Conservation (phyloP, 2,797 vertebrate species). For the Coregonus ussuriensis region DNA sequence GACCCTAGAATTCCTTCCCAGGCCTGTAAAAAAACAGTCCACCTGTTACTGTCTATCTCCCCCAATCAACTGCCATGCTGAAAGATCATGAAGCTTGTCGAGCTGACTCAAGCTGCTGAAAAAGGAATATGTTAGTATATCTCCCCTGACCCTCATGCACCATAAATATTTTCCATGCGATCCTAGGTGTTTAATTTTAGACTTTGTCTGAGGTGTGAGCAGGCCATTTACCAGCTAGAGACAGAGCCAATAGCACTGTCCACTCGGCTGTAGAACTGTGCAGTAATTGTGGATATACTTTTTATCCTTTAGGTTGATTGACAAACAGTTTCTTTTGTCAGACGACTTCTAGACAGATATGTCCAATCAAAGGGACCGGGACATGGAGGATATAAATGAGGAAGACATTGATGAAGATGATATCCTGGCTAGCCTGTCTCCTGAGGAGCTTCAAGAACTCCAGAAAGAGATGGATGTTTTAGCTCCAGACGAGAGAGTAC, state of each 20-base stretch:
- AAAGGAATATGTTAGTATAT: slow-evolving; percentile 71
- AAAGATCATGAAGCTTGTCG: slow-evolving; percentile 65
- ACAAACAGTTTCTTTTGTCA: slow-evolving; percentile 16
- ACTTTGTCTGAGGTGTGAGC: slow-evolving; percentile 52
- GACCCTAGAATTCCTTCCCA: slow-evolving; percentile 14
- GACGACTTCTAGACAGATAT: slow-evolving; percentile 47
- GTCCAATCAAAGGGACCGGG: slow-evolving; percentile 61
- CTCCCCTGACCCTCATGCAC: slow-evolving; percentile 53
- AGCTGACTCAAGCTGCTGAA: slow-evolving; percentile 73
- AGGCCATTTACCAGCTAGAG: slow-evolving; percentile 41
- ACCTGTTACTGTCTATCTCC: slow-evolving; percentile 74
- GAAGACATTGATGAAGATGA: slow-evolving; percentile 93
- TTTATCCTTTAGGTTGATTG: slow-evolving; percentile 12
- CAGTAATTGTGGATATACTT: slow-evolving; percentile 8
- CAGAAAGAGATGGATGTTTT: slow-evolving; percentile 95
- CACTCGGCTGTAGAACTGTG: slow-evolving; percentile 24
- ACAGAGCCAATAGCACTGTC: slow-evolving; percentile 51
- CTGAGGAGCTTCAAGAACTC: slow-evolving; percentile 90
- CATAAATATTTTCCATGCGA: slow-evolving; percentile 80
- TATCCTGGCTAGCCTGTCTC: slow-evolving; percentile 91
- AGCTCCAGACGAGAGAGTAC: slow-evolving; percentile 89
- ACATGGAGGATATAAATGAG: slow-evolving; percentile 68
- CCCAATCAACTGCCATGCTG: slow-evolving; percentile 69
- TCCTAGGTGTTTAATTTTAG: slow-evolving; percentile 76
- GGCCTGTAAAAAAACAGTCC: slow-evolving; percentile 42